Percentiles rank a stretch among this genome's conserved stretches.
These are phyloP conservation scores for Agraylea sexmaculata DNA, from an alignment of 1,140 invertebrate species.

Conservation along the genomic window DNA sequence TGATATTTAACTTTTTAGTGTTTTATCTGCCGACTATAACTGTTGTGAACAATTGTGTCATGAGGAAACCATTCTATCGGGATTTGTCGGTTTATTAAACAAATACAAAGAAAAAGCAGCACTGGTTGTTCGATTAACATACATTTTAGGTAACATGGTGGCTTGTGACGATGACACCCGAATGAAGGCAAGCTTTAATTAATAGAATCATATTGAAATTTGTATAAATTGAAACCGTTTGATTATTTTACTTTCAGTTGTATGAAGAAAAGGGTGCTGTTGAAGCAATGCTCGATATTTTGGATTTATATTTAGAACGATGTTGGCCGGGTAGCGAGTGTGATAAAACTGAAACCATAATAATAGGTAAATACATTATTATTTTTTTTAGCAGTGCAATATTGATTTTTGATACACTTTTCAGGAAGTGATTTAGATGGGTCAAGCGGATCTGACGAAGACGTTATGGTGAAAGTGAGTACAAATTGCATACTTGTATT, in stretches of 20 bases:
- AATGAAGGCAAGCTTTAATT: conserved; percentile 37
- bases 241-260: conserved; percentile 31
- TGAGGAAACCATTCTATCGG: conserved; percentile 27
- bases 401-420: too few species aligned
- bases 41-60: conserved; percentile 57
- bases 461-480: conserved; percentile 54
- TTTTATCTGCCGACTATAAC: conserved; percentile 59
- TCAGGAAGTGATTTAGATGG: conserved; percentile 37
- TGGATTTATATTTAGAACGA: conserved; percentile 45
- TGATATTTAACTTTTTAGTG: conserved; percentile 37
- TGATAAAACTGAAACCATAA: conserved; percentile 24
- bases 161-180: conserved; percentile 55
- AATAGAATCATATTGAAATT: background rate
- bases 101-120: conserved; percentile 36
- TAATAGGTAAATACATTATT: conserved; percentile 18
- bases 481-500: conserved; percentile 4
- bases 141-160: conserved; percentile 67
- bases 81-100: conserved; percentile 35
- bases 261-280: conserved; percentile 45
- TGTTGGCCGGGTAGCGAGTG: conserved; percentile 25
- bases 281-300: conserved; percentile 41
- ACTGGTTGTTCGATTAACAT: conserved; percentile 59
- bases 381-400: background rate
- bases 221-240: background rate
- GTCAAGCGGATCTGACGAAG: conserved; percentile 45